Percentiles rank a stretch among this genome's conserved stretches.
phyloP scores from a whole-genome alignment of 2,797 vertebrate genomes.

The Vireo griseus region DNA sequence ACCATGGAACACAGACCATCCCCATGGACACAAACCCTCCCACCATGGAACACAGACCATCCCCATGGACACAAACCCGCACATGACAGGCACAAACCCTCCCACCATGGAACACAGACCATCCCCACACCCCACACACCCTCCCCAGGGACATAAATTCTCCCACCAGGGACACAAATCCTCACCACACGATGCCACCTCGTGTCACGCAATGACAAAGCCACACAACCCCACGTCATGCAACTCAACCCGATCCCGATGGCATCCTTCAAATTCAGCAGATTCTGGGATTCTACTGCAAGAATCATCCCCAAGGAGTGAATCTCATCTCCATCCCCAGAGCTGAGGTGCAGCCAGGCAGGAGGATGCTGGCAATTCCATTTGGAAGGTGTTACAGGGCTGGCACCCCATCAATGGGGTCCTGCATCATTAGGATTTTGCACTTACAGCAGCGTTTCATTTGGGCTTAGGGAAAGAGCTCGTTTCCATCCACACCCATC shows the following conservation, averaged over 20 bases:
- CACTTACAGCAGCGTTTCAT: neutral
- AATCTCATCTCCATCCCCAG: neutral
- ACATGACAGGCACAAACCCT: neutral
- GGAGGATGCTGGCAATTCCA: neutral
- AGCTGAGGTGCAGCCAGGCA: neutral
- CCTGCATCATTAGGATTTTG: neutral
- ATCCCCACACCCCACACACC: neutral
- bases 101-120: neutral
- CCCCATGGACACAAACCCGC: fast-evolving
- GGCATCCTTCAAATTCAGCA: neutral
- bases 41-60: fast-evolving
- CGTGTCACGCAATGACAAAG: fast-evolving
- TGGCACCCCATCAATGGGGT: neutral
- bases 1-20: fast-evolving
- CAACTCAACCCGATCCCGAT: fast-evolving
- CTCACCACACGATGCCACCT: neutral
- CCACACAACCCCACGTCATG: fast-evolving
- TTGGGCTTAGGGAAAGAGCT: neutral
- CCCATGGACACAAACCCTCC: neutral
- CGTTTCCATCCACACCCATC: slow-evolving; percentile 12
- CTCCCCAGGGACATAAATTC: neutral
- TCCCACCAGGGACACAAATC: neutral
- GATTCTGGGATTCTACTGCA: neutral
- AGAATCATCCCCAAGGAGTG: neutral
- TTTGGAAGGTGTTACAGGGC: neutral